These are phyloP conservation scores for Morus bassanus DNA, from an alignment of 2,797 vertebrate genomes.

Conservation along the genomic window DNA sequence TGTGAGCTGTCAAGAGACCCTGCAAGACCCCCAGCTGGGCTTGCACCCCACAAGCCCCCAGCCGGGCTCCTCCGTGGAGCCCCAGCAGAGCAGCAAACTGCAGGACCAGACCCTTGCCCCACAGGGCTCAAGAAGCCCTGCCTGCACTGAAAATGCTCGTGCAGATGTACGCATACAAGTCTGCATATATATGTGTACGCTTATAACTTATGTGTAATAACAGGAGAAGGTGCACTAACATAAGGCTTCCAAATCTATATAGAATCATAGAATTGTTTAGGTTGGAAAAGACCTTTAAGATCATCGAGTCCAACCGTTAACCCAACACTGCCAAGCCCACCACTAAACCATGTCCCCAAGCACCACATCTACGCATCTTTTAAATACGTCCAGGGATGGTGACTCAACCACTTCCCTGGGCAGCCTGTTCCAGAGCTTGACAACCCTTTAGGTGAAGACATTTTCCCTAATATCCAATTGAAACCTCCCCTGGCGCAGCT, in stretches of 20 bases:
- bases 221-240: background rate
- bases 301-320: too few relatives aligned
- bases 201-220: rapidly evolving
- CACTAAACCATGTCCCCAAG: too few relatives aligned
- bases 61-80: background rate
- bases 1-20: background rate
- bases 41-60: rapidly evolving
- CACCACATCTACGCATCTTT: too few relatives aligned
- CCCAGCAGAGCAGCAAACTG: background rate
- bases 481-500: too few relatives aligned
- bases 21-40: background rate
- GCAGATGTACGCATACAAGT: rapidly evolving
- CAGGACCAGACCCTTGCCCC: background rate
- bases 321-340: too few relatives aligned
- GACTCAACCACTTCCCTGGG: too few relatives aligned
- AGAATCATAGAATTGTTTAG: too few relatives aligned
- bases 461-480: too few relatives aligned
- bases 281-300: too few relatives aligned
- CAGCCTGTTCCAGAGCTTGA: too few relatives aligned
- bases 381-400: too few relatives aligned
- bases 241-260: background rate
- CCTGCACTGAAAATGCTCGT: rapidly evolving
- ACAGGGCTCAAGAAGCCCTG: background rate
- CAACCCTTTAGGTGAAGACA: too few relatives aligned
- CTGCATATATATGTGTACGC: rapidly evolving